Percentiles rank a stretch among this genome's conserved stretches.
Conservation (phyloP, 2,113 vertebrate genomes). For the Picathartes gymnocephalus region DNA sequence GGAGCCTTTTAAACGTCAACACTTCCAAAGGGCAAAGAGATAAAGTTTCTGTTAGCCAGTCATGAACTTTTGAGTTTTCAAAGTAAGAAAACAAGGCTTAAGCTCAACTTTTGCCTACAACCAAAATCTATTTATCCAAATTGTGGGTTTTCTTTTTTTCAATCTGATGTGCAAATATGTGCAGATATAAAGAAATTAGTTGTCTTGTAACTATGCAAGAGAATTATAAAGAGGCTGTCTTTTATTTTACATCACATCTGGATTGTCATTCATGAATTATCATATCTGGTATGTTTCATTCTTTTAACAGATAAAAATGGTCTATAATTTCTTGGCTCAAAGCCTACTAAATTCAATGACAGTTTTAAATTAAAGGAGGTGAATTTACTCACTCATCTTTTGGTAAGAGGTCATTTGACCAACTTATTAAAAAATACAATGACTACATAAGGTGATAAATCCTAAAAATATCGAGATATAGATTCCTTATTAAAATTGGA, state of each 20-base stretch:
- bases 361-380: background rate
- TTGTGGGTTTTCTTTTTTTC: rapidly evolving
- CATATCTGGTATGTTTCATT: background rate
- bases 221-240: background rate
- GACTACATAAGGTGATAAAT: background rate
- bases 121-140: background rate
- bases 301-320: background rate
- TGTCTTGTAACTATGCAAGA: background rate
- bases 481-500: background rate
- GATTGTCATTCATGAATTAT: background rate
- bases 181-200: background rate
- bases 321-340: background rate
- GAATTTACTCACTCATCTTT: background rate
- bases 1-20: background rate
- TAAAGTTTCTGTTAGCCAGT: background rate
- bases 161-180: background rate
- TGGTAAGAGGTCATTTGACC: background rate
- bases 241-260: background rate
- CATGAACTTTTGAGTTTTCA: background rate
- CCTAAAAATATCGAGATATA: background rate
- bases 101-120: background rate
- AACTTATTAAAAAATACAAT: background rate
- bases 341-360: background rate
- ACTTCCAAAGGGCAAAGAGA: background rate
- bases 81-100: background rate